Conservation (phyloP, 2,797 vertebrate genomes). For the Esox masquinongy region DNA sequence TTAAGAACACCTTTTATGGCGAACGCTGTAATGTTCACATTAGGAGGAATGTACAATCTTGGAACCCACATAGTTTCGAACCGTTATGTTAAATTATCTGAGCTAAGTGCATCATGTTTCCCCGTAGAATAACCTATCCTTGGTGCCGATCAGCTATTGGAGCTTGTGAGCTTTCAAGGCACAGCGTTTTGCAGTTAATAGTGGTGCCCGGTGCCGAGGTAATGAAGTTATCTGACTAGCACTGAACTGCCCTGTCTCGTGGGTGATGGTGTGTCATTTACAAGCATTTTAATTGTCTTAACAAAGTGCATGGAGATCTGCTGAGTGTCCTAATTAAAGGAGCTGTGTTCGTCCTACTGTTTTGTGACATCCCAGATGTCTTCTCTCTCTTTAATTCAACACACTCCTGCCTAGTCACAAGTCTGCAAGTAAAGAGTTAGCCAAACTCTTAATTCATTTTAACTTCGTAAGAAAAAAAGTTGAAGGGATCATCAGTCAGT, state of each 20-base stretch:
- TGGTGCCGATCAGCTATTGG: not conserved
- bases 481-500: not conserved
- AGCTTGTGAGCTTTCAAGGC: not conserved
- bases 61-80: not conserved
- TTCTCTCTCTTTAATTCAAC: not conserved
- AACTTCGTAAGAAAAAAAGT: not conserved
- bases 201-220: not conserved
- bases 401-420: not conserved
- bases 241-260: conserved; percentile 7
- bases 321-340: conserved; percentile 8
- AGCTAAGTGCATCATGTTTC: not conserved
- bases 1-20: not conserved
- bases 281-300: conserved; percentile 35
- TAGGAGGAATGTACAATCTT: not conserved
- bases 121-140: not conserved
- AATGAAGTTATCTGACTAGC: conserved; percentile 4
- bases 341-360: not conserved
- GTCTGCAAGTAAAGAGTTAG: not conserved
- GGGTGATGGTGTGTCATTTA: conserved; percentile 23
- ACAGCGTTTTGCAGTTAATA: conserved; percentile 13
- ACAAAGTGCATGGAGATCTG: conserved; percentile 23
- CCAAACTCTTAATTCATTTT: not conserved
- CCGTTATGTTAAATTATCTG: not conserved
- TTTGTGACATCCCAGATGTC: not conserved
- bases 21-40: not conserved